Percentiles rank a stretch among this genome's conserved stretches.
phyloP scores from a whole-genome alignment of 2,888 invertebrate species.

The Drosophila birchii region DNA sequence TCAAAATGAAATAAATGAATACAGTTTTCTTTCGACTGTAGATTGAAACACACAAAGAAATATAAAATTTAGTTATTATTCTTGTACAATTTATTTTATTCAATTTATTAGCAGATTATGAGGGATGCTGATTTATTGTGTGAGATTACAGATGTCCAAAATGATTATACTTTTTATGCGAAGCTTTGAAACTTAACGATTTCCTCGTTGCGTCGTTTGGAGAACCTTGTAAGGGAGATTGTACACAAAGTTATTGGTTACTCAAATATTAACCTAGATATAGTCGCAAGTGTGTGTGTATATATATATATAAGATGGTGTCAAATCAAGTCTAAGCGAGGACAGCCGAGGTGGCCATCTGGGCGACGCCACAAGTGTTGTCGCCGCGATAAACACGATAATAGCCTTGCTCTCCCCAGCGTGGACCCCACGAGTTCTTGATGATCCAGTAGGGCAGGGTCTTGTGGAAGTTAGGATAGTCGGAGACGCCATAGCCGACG shows the following conservation, averaged over 20 bases:
- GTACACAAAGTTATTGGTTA: constrained; percentile 38
- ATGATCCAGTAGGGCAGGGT: constrained; percentile 95
- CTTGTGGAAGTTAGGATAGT: constrained; percentile 92
- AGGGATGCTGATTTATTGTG: constrained; percentile 48
- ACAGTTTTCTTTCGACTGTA: not conserved
- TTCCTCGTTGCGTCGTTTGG: constrained; percentile 33
- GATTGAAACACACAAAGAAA: no score
- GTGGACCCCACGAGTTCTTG: constrained; percentile 97
- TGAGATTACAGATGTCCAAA: constrained; percentile 59
- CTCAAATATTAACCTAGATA: constrained; percentile 59
- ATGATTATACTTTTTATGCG: constrained; percentile 46
- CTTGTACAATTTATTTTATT: constrained; percentile 68
- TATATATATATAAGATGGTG: constrained; percentile 36
- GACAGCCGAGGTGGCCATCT: constrained; percentile 94
- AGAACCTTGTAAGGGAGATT: constrained; percentile 38
- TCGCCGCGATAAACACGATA: constrained; percentile 97
- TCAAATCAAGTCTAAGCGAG: constrained; percentile 80
- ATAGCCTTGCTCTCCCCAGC: constrained; percentile 98
- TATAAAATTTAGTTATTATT: not conserved
- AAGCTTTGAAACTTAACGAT: constrained; percentile 44
- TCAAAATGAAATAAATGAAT: not conserved
- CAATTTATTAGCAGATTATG: constrained; percentile 52
- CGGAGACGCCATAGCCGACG: constrained; percentile 94
- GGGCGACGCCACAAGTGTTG: constrained; percentile 95
- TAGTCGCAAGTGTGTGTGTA: constrained; percentile 40